Percentiles rank a stretch among this genome's conserved stretches.
These are phyloP conservation scores for Trypoxylus dichotomus DNA, from an alignment of 1,140 invertebrate species.

Conservation along the genomic window DNA sequence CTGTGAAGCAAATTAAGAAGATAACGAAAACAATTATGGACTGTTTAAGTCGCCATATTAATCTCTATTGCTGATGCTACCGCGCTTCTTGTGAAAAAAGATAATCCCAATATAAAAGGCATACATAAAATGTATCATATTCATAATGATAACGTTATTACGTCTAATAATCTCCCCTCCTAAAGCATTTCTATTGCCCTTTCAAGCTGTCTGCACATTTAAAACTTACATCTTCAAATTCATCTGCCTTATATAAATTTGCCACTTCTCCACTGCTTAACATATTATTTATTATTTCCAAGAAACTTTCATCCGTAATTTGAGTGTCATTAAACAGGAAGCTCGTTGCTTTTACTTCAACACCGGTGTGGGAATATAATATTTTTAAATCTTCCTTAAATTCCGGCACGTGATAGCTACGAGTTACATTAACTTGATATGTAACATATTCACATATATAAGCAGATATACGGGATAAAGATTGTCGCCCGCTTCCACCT, in stretches of 20 bases:
- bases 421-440: slow-evolving; percentile 78
- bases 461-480: slow-evolving; percentile 71
- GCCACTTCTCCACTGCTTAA: slow-evolving; percentile 82
- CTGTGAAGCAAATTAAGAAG: no score
- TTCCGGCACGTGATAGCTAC: slow-evolving; percentile 72
- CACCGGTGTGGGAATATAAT: slow-evolving; percentile 71
- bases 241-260: slow-evolving; percentile 80
- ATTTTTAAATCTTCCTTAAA: slow-evolving; percentile 84
- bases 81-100: no score
- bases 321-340: slow-evolving; percentile 85
- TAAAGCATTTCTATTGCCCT: neutral
- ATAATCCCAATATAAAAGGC: no score
- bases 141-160: no score
- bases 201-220: neutral
- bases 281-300: slow-evolving; percentile 88
- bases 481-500: slow-evolving; percentile 85
- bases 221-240: slow-evolving; percentile 76
- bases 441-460: slow-evolving; percentile 77
- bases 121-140: no score
- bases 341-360: slow-evolving; percentile 72
- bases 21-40: no score
- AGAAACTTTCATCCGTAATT: slow-evolving; percentile 77
- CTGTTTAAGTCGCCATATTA: no score
- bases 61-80: no score
- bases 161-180: no score